Conservation (phyloP, 2,888 invertebrate genomes). For the Diaphora mendica region DNA sequence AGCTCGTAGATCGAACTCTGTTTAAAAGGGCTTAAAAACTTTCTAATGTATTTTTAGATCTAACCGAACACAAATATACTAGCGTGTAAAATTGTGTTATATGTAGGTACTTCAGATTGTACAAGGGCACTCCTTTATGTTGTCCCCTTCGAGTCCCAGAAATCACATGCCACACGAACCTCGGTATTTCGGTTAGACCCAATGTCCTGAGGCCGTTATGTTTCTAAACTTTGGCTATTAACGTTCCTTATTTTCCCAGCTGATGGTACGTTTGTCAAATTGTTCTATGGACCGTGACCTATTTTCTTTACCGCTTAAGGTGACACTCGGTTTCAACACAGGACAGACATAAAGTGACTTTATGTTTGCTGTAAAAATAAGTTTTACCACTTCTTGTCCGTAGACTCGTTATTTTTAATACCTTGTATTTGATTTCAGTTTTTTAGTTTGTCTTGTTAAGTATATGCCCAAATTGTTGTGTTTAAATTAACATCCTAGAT, state of each 20-base stretch:
- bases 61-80: neutral
- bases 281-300: conserved; percentile 76
- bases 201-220: neutral
- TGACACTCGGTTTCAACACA: conserved; percentile 68
- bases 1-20: neutral
- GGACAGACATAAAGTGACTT: conserved; percentile 58
- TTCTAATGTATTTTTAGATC: neutral
- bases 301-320: conserved; percentile 63
- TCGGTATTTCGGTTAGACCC: conserved; percentile 2
- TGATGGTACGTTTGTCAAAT: conserved; percentile 49
- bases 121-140: neutral
- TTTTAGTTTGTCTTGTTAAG: conserved; percentile 39
- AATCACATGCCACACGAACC: conserved; percentile 8
- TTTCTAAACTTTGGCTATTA: conserved; percentile 9
- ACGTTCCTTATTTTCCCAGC: conserved; percentile 27
- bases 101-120: neutral
- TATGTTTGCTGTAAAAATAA: conserved; percentile 64
- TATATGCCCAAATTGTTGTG: conserved; percentile 37
- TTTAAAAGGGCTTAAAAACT: neutral
- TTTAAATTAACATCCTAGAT: neutral
- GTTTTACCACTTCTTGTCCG: conserved; percentile 45
- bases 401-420: conserved; percentile 52
- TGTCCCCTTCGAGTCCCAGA: neutral
- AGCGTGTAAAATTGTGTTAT: neutral
- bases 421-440: conserved; percentile 38